Evolutionary conservation across 2,797 vertebrate species (phyloP).

Genomic region (Nasua narica): DNA sequence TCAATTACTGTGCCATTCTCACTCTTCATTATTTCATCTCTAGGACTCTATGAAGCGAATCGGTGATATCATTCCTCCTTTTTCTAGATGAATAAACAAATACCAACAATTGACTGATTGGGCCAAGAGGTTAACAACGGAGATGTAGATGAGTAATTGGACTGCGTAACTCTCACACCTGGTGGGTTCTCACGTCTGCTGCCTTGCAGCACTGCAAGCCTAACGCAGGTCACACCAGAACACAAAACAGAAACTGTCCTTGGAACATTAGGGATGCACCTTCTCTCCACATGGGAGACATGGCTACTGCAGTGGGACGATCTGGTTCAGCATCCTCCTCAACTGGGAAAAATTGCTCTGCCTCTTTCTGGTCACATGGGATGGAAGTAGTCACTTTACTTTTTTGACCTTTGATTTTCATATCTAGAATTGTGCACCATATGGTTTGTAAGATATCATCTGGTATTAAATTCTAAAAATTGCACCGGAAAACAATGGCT

Average conservation of each 20-base stretch:
- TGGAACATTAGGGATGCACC: background rate
- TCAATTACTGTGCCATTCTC: background rate
- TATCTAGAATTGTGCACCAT: background rate
- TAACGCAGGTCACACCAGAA: background rate
- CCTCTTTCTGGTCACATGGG: background rate
- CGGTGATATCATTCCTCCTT: background rate
- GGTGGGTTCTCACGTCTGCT: background rate
- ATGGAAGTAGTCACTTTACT: background rate
- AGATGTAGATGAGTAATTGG: background rate
- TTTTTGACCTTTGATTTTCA: background rate
- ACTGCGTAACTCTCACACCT: background rate
- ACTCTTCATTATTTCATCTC: conserved; percentile 1
- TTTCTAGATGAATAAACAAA: conserved; percentile 35
- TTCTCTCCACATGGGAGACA: background rate
- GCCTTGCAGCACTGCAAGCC: background rate
- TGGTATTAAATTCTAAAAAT: background rate
- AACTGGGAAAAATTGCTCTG: background rate
- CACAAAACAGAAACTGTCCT: background rate
- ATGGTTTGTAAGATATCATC: background rate
- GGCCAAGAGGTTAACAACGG: background rate
- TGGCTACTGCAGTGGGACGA: background rate
- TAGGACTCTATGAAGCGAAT: background rate
- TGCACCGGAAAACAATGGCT: background rate
- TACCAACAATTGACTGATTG: background rate
- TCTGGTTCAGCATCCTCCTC: background rate